phyloP scores from a whole-genome alignment of 2,113 vertebrate genomes.

The Pelusios castaneus region DNA sequence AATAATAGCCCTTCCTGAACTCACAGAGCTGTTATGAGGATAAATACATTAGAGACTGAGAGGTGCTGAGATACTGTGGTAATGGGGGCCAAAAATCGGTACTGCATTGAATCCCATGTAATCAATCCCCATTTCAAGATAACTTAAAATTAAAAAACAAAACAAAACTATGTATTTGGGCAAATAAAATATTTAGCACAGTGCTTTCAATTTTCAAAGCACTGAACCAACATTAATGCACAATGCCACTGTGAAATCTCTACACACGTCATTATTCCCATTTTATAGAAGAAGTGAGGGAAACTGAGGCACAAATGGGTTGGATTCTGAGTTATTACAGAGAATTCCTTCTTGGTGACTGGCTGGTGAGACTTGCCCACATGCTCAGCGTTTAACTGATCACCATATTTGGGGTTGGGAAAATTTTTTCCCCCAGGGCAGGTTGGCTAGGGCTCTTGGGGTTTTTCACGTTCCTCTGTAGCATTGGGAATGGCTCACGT shows the following conservation, averaged over 20 bases:
- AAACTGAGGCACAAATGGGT: neutral
- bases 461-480: no score
- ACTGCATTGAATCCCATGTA: rapidly evolving
- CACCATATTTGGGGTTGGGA: no score
- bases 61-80: neutral
- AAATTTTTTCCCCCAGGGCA: no score
- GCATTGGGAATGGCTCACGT: no score
- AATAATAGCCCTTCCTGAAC: neutral
- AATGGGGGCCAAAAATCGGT: neutral
- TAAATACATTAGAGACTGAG: neutral
- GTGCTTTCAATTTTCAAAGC: neutral
- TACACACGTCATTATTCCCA: neutral
- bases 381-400: no score
- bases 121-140: neutral
- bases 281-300: neutral
- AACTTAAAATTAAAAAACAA: no score
- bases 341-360: no score
- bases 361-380: no score
- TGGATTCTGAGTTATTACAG: no score
- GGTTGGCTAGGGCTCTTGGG: no score
- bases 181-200: neutral
- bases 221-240: neutral
- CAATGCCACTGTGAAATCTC: neutral
- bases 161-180: neutral
- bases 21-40: neutral